These are phyloP conservation scores for Myotis vivesi DNA, from an alignment of 2,797 vertebrate species.

Conservation along the genomic window DNA sequence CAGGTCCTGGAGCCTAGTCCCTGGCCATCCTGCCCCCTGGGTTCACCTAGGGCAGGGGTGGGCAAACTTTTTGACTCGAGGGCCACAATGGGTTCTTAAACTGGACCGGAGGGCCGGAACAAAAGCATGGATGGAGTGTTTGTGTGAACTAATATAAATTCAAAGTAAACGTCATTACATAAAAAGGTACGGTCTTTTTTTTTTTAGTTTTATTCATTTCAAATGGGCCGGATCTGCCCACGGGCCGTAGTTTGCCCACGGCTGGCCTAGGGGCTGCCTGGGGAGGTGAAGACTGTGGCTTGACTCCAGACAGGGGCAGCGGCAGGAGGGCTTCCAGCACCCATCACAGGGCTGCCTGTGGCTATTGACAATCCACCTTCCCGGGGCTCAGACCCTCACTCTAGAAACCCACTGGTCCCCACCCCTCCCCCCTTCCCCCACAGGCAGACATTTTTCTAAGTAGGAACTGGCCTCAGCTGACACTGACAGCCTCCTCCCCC, in stretches of 20 bases:
- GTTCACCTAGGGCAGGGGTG: fast-evolving
- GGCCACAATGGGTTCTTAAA: too few species aligned
- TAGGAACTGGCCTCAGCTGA: background rate
- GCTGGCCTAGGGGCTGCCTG: background rate
- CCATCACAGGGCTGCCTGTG: background rate
- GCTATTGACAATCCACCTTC: background rate
- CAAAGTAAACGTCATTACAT: too few species aligned
- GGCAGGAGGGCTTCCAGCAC: background rate
- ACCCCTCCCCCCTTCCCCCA: fast-evolving
- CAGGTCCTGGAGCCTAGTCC: background rate
- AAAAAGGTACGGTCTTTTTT: too few species aligned
- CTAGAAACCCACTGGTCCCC: background rate
- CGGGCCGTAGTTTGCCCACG: too few species aligned
- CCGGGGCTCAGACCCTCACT: background rate
- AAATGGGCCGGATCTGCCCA: too few species aligned
- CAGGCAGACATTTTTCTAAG: background rate
- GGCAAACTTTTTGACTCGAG: too few species aligned
- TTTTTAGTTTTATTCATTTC: too few species aligned
- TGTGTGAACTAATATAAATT: too few species aligned
- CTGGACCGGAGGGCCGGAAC: too few species aligned
- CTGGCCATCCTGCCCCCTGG: background rate
- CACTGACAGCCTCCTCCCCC: too few species aligned
- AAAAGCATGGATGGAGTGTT: too few species aligned
- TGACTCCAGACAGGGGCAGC: background rate
- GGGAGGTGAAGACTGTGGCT: background rate